Conservation (phyloP, 2,797 vertebrate genomes). For the Sebastes flavidus region DNA sequence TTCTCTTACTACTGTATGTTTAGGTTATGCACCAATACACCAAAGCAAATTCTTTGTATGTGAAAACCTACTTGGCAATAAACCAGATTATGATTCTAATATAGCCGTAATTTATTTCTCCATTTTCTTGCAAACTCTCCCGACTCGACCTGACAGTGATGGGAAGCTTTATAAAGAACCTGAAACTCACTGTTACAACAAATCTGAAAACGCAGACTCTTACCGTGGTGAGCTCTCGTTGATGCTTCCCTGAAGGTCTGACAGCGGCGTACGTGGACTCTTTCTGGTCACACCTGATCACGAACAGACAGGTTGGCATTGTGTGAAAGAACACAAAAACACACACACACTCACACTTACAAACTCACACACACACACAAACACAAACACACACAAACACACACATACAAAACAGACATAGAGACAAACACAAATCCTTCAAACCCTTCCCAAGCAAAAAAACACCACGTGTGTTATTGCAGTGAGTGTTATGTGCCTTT, state of each 20-base stretch:
- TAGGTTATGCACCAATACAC: no score
- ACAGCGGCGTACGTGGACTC: slow-evolving; percentile 89
- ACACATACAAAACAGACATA: not conserved
- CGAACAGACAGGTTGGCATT: slow-evolving; percentile 39
- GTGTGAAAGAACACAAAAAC: slow-evolving; percentile 31
- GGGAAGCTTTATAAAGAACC: not conserved
- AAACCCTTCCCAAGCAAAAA: slow-evolving; percentile 15
- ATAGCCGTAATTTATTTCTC: not conserved
- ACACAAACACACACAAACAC: not conserved
- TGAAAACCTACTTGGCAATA: no score
- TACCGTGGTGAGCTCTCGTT: slow-evolving; percentile 90
- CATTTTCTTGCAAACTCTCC: not conserved
- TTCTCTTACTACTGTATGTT: no score
- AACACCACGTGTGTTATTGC: slow-evolving; percentile 52
- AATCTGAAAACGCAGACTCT: slow-evolving; percentile 44
- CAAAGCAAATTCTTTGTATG: no score
- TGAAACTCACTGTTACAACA: not conserved
- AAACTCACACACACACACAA: not conserved
- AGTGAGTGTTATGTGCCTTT: slow-evolving; percentile 55
- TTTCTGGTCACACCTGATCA: slow-evolving; percentile 87
- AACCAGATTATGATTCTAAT: not conserved
- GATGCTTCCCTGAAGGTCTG: slow-evolving; percentile 92
- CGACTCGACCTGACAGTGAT: not conserved
- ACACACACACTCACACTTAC: not conserved
- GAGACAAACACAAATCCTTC: slow-evolving; percentile 3